Percentiles rank a stretch among this genome's conserved stretches.
phyloP scores from a whole-genome alignment of 2,113 vertebrate genomes.

The Sceloporus tristichus region DNA sequence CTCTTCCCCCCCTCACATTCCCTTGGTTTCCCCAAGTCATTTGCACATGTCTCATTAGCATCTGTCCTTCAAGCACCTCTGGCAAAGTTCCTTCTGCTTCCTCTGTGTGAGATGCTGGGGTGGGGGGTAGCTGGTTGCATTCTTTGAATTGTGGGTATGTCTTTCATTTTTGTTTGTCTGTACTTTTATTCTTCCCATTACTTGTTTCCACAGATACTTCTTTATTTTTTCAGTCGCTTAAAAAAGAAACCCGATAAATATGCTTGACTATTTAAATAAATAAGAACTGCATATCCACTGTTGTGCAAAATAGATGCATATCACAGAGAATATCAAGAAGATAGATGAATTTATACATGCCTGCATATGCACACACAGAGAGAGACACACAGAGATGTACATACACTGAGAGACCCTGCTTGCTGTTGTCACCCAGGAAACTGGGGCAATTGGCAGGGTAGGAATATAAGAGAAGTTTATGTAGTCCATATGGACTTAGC shows the following conservation, averaged over 20 bases:
- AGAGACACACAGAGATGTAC: too few species aligned
- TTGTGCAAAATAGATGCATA: neutral
- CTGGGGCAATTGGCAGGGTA: too few species aligned
- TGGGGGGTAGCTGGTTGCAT: neutral
- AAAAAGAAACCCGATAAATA: neutral
- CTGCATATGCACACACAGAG: too few species aligned
- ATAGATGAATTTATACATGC: too few species aligned
- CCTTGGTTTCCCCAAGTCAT: conserved; percentile 9
- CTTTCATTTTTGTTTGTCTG: neutral
- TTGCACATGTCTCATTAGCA: conserved; percentile 39
- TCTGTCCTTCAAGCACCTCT: conserved; percentile 32
- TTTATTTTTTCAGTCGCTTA: neutral
- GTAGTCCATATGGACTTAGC: too few species aligned
- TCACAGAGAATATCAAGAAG: neutral
- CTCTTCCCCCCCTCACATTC: neutral
- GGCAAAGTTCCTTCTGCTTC: conserved; percentile 14
- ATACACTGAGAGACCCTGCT: too few species aligned
- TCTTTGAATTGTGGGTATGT: neutral
- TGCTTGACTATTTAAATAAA: neutral
- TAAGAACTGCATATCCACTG: neutral
- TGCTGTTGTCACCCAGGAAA: too few species aligned
- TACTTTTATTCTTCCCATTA: too few species aligned
- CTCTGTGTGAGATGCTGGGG: neutral
- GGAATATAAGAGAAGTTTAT: too few species aligned
- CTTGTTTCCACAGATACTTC: neutral